Evolutionary conservation across 2,888 invertebrate genomes (phyloP).

Genomic region (Drosophila melanosoma): DNA sequence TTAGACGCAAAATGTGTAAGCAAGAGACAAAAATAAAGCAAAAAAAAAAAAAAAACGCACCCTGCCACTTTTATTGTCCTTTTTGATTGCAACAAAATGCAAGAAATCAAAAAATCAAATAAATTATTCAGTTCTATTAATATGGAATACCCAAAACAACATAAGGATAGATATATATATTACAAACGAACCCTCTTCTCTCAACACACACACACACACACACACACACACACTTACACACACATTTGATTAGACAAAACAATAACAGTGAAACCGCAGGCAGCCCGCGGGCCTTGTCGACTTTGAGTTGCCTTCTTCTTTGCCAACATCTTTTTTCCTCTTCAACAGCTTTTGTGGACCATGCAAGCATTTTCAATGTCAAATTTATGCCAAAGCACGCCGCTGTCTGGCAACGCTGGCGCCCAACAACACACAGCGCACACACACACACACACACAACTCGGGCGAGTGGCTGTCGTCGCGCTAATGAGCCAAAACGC

Average conservation of each 20-base stretch:
- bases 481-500: slow-evolving; percentile 82
- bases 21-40: slow-evolving; percentile 19
- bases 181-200: slow-evolving; percentile 16
- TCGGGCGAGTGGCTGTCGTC: slow-evolving; percentile 33
- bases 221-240: slow-evolving; percentile 44
- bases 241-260: slow-evolving; percentile 51
- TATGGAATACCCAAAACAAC: slow-evolving; percentile 40
- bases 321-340: not conserved
- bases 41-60: not conserved
- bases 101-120: slow-evolving; percentile 82
- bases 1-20: slow-evolving; percentile 28
- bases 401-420: slow-evolving; percentile 61
- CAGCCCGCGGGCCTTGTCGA: slow-evolving; percentile 28
- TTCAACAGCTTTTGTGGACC: slow-evolving; percentile 9
- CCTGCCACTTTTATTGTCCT: slow-evolving; percentile 67
- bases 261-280: slow-evolving; percentile 47
- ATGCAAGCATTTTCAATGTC: slow-evolving; percentile 76
- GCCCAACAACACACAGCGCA: slow-evolving; percentile 2
- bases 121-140: slow-evolving; percentile 74
- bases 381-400: slow-evolving; percentile 81
- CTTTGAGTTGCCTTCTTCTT: not conserved
- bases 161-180: slow-evolving; percentile 40
- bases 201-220: slow-evolving; percentile 29
- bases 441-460: not conserved
- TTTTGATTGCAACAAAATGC: slow-evolving; percentile 60